Evolutionary conservation across 2,113 vertebrate species (phyloP), one percentile per base, ranked within the genome.

Genomic region (Atlantisia rogersi): DNA sequence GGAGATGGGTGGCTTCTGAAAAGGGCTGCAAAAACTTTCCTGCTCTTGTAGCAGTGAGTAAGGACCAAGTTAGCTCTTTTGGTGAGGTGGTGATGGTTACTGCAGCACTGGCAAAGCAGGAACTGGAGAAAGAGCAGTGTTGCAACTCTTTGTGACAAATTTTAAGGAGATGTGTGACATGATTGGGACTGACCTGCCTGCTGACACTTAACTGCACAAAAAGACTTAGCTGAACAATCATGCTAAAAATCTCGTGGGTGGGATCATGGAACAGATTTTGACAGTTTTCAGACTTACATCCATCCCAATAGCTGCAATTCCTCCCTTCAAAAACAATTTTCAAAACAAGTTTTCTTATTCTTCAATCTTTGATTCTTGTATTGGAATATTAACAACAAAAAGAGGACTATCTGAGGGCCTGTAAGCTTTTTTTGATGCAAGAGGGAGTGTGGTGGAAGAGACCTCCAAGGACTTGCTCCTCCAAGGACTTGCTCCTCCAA

Each of bases 1-100:
- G 18, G 25, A n/a, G 60, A 12, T 67, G 87, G 9, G 19, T 75
- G 35, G 44, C 26, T 93, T 67, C n/a, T 63, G 80, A 44, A 82
- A 32, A 11, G 21, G 31, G 31, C 74, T 71, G 70, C 42, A n/a
- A 16, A 19, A 59, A 20, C 39, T 82, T 53, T 67, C 42, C 42
- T 64, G 56, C 32, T 16, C 2, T 15, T 40, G 39, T 24, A 71
- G 24, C 63, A 56, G 63, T 5, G 32, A 40, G 22, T 15, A 22
- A 42, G 10, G 53, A 46, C 32, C 0, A 1, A 35, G 25, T 5
- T n/a, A 75, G 12, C 17, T 1, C 0, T 77, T 84, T 40, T 0
- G 1, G 12, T 52, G 62, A 2, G 2, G 28, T 40, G 53, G 26
- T 68, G 42, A 13, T n/a, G 25, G 21, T 60, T 79, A 60, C 37